Evolutionary conservation across 2,797 vertebrate species (phyloP).

Genomic region (Falco columbarius): DNA sequence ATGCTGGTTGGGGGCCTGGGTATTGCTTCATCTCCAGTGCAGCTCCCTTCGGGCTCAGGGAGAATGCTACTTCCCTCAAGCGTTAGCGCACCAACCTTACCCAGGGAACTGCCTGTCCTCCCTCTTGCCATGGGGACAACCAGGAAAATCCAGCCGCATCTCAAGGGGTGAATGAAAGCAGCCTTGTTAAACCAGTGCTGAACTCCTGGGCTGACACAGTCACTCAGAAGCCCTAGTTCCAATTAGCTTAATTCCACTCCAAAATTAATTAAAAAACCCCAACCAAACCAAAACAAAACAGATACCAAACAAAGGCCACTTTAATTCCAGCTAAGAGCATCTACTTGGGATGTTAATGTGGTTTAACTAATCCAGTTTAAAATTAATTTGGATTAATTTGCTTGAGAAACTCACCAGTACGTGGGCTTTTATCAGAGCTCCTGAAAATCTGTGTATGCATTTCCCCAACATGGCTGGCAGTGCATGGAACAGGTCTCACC

Average conservation of each 20-base stretch:
- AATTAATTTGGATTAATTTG: conserved; percentile 17
- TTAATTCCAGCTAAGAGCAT: conserved; percentile 11
- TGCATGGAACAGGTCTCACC: neutral
- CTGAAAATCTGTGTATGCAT: neutral
- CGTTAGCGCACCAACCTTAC: neutral
- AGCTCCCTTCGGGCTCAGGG: neutral
- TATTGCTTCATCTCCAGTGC: neutral
- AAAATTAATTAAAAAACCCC: neutral
- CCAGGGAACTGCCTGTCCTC: accelerated
- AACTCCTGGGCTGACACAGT: neutral
- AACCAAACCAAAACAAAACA: neutral
- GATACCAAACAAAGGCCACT: neutral
- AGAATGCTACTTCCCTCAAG: neutral
- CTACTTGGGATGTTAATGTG: neutral
- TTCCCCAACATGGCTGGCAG: neutral
- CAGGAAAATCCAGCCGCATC: neutral
- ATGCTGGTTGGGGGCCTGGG: neutral
- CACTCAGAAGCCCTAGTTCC: neutral
- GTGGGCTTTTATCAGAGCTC: neutral
- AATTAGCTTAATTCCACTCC: neutral
- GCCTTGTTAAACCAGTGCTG: neutral
- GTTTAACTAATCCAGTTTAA: conserved; percentile 8
- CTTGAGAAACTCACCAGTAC: neutral
- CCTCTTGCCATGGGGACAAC: neutral
- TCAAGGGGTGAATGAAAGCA: neutral